Evolutionary conservation across 2,888 invertebrate species (phyloP), one percentile per base, ranked within the genome.

Genomic region (Cheiracanthium punctorium): DNA sequence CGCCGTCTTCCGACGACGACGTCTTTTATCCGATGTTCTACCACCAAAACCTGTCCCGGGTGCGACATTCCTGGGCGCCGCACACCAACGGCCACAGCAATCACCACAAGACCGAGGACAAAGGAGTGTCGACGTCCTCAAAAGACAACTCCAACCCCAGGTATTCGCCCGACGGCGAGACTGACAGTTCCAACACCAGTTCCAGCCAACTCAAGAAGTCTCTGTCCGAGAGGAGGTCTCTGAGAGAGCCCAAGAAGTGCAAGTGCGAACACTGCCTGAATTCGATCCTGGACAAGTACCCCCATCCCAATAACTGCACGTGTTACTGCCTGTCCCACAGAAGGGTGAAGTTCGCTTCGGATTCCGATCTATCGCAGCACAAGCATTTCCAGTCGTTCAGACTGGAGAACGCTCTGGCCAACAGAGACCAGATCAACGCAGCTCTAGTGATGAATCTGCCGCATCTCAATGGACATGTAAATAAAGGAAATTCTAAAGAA

Each of bases 21-120:
- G 41, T 81, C 0, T 87, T 87, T 65, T 87, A 76, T 14, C 87
- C 87, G 0, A 28, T 81, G 48, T 81, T 76, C 41, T 87, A 81
- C 67, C 87, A 75, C 17, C 76, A 71, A 8, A 71, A 74, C n/a
- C 29, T 82, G 5, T 69, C 76, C 20, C 76, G 81, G 30, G 80
- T 76, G 8, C 76, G 87, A 41, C 87, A 87, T 41, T 87, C 87
- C 8, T 87, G 87, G 87, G 87, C 87, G 24, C 80, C 85, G 10
- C 43, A 81, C 5, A 65, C 87, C 1, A 76, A 48, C 28, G 52
- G 72, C 0, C 17, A 20, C 7, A 37, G 32, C 2, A n/a, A n/a
- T n/a, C n/a, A n/a, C n/a, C 64, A 65, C 12, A 71, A 43, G 8
- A 37, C 43, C 17, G 80, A 80, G 29, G 72, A 75, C 24, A 76